These are phyloP conservation scores for Dorcus hopei DNA, from an alignment of 2,888 invertebrate species.

Conservation along the genomic window DNA sequence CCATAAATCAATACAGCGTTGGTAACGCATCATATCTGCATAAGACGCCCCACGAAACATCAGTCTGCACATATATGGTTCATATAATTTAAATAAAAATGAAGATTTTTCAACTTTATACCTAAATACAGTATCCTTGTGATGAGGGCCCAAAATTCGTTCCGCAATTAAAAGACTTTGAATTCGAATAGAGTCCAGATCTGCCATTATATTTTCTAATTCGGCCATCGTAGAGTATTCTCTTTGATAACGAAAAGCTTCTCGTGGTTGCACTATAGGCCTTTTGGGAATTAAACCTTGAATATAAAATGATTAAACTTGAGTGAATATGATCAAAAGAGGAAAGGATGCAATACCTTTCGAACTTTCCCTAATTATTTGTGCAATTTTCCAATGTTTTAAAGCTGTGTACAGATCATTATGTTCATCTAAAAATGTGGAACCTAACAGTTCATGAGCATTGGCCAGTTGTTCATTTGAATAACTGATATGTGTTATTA, in stretches of 20 bases:
- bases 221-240: constrained; percentile 76
- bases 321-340: neutral
- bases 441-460: constrained; percentile 83
- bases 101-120: constrained; percentile 10
- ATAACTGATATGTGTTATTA: constrained; percentile 63
- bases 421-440: constrained; percentile 85
- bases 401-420: constrained; percentile 71
- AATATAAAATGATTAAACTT: constrained; percentile 4
- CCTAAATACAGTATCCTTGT: constrained; percentile 81
- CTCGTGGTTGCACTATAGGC: constrained; percentile 55
- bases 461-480: constrained; percentile 70
- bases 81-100: neutral
- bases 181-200: constrained; percentile 81
- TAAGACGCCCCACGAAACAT: constrained; percentile 65
- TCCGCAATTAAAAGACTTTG: constrained; percentile 86
- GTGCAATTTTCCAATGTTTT: constrained; percentile 77
- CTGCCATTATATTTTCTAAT: constrained; percentile 68
- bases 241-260: constrained; percentile 63
- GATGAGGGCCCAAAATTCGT: constrained; percentile 78
- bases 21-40: constrained; percentile 71
- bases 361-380: constrained; percentile 56
- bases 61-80: constrained; percentile 34
- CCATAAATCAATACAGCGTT: constrained; percentile 87
- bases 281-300: constrained; percentile 49
- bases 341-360: constrained; percentile 25